phyloP scores from a whole-genome alignment of 2,113 vertebrate species.

The Tursiops truncatus region DNA sequence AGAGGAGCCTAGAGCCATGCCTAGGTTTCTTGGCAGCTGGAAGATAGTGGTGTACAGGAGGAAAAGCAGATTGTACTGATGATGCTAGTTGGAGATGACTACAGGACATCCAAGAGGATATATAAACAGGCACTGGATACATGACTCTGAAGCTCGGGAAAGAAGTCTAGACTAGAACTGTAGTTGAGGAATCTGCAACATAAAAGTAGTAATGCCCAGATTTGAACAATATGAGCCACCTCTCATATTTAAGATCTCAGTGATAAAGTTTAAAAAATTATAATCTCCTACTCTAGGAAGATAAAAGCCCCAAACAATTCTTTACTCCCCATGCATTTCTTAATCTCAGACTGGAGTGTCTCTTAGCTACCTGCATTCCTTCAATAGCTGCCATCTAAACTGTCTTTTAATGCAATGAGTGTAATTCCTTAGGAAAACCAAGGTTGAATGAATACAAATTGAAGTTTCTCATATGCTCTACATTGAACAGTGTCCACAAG shows the following conservation, averaged over 20 bases:
- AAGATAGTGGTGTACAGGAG: not conserved
- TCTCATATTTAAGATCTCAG: not conserved
- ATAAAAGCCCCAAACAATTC: not conserved
- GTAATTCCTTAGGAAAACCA: not conserved
- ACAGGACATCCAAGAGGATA: not conserved
- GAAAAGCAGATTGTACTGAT: not conserved
- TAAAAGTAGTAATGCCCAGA: not conserved
- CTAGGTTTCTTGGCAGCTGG: not conserved
- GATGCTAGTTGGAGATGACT: not conserved
- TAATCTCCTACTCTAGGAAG: not conserved
- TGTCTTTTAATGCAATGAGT: not conserved
- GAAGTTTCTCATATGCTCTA: not conserved
- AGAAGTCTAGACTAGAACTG: not conserved
- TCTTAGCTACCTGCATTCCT: not conserved
- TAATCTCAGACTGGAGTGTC: not conserved
- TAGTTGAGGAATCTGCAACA: not conserved
- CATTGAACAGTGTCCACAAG: not conserved
- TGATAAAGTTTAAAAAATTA: constrained; percentile 3
- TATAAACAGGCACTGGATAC: not conserved
- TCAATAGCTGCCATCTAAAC: not conserved
- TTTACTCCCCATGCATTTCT: not conserved
- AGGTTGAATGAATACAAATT: not conserved
- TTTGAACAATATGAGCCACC: not conserved
- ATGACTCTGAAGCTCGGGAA: not conserved
- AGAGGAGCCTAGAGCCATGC: not conserved